Percentiles rank a stretch among this genome's conserved stretches.
Conservation (phyloP, 2,888 invertebrate species). For the Reticulitermes lucifugus region DNA sequence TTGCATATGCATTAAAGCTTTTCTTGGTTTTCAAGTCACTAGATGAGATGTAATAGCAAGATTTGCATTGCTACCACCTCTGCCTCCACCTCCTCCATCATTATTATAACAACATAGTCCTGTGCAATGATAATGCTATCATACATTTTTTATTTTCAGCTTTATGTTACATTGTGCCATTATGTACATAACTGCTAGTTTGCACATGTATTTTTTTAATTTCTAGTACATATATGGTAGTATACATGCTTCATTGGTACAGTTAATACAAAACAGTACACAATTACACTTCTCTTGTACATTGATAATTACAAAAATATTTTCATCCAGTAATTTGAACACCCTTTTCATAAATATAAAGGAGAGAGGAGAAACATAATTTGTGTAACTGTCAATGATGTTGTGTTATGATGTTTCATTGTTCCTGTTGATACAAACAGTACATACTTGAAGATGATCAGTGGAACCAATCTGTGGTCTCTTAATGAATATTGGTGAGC, state of each 20-base stretch:
- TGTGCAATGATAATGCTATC: background rate
- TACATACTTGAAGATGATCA: background rate
- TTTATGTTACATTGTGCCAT: background rate
- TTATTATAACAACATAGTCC: background rate
- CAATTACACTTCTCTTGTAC: background rate
- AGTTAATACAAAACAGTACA: background rate
- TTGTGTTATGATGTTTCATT: background rate
- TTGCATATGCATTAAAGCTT: background rate
- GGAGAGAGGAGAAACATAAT: background rate
- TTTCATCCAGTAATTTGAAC: background rate
- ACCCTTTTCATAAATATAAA: background rate
- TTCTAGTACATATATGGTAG: background rate
- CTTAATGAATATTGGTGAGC: background rate
- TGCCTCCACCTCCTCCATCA: background rate
- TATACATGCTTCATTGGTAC: background rate
- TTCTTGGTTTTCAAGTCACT: background rate
- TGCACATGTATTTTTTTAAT: background rate
- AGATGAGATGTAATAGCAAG: background rate
- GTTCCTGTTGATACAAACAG: background rate
- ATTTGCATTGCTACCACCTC: background rate
- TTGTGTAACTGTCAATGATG: background rate
- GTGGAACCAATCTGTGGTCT: background rate
- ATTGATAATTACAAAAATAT: background rate
- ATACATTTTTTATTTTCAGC: background rate
- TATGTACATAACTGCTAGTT: background rate